Base-by-base conservation (phyloP, 2,797 vertebrate genomes). In the Amblyraja radiata region DNA sequence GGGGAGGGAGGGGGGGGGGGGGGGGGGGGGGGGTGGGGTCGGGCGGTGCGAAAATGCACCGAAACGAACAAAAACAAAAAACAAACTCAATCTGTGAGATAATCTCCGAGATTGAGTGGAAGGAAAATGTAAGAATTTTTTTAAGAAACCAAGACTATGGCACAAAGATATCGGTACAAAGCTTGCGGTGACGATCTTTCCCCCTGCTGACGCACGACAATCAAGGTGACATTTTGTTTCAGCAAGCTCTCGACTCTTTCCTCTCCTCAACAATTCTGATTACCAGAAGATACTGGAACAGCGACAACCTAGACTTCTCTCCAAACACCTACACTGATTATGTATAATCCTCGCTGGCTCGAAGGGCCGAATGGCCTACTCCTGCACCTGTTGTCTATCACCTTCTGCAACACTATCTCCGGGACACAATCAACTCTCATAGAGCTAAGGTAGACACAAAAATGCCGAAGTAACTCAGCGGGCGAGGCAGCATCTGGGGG, bases 21-120 rank as follows among this genome's bases (percentile, higher is more conserved):
- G 46, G 46, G 46, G 3, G 2, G 46, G 46, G 5, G 46, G 46
- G 46, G 46, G 58, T 32, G 32, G 54, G 13, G n/a, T 13, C 13
- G 14, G 5, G 83, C 54, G 6, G 54, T 16, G 39, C 58, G 77
- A 86, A 86, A 86, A 58, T 18, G 58, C 83, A 63, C 9, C 28
- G 1, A 63, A 32, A 86, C 28, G 13, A 63, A 14, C 28, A 6
- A 63, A 32, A 86, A 28, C 28, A 63, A 28, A 86, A 63, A 86
- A 63, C 61, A 28, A 28, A 18, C 32, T 86, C 28, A 74, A n/a
- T 86, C 83, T 63, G n/a, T 13, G 63, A 86, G 83, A 86, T 86
- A n/a, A 86, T 63, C 83, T 86, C 83, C 1, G 14, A 86, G 83
- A 86, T 86, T 86, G 83, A 86, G 28, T 61, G 83, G n/a, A 86